phyloP scores from a whole-genome alignment of 2,797 vertebrate species.

The Epinephelus malabaricus region DNA sequence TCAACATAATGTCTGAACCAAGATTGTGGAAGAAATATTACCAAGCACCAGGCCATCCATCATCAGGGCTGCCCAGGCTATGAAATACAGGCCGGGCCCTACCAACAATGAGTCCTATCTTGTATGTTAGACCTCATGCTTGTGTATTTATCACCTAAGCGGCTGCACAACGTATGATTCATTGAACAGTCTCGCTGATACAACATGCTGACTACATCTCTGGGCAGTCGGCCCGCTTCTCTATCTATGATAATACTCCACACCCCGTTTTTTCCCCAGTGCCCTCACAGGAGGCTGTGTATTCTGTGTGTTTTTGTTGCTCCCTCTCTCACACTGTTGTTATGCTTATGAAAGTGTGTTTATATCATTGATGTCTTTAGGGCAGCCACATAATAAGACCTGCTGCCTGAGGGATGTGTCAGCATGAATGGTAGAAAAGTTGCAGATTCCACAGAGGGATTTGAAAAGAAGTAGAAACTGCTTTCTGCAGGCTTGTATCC shows the following conservation, averaged over 20 bases:
- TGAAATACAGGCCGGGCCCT: constrained; percentile 81
- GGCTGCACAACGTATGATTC: constrained; percentile 83
- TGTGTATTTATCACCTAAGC: constrained; percentile 87
- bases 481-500: constrained; percentile 22
- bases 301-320: constrained; percentile 17
- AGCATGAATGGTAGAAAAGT: constrained; percentile 17
- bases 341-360: constrained; percentile 47
- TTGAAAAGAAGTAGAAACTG: constrained; percentile 3
- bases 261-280: constrained; percentile 17
- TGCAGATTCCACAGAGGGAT: constrained; percentile 36
- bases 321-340: constrained; percentile 4
- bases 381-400: constrained; percentile 41
- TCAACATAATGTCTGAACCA: constrained; percentile 65
- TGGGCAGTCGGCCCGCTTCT: constrained; percentile 57
- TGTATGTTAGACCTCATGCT: constrained; percentile 84
- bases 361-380: constrained; percentile 39
- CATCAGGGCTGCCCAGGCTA: constrained; percentile 76
- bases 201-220: constrained; percentile 81
- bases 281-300: constrained; percentile 59
- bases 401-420: constrained; percentile 37
- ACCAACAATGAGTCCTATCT: constrained; percentile 85
- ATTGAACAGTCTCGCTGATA: constrained; percentile 81
- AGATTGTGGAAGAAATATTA: constrained; percentile 84
- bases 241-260: constrained; percentile 60
- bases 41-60: constrained; percentile 80